Conservation (phyloP, 2,113 vertebrate species). For the Notiomystis cincta region DNA sequence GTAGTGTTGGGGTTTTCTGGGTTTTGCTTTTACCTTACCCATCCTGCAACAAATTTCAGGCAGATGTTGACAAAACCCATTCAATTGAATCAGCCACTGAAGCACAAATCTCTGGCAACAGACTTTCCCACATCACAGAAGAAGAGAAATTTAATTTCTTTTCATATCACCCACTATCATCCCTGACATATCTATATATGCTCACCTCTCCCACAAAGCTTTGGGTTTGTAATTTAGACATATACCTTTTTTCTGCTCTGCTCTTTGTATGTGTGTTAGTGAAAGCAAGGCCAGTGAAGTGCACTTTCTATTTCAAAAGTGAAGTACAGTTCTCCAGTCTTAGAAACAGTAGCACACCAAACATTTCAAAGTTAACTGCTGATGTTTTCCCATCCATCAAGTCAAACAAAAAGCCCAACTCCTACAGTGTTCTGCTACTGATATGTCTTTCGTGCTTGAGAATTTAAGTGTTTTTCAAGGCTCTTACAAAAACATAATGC, state of each 20-base stretch:
- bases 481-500: neutral
- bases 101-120: neutral
- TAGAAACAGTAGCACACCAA: neutral
- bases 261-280: neutral
- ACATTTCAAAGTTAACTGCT: neutral
- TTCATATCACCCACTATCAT: neutral
- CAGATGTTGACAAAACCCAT: neutral
- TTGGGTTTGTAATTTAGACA: neutral
- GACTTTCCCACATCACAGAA: neutral
- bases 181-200: neutral
- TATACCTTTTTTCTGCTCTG: neutral
- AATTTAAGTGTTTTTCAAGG: neutral
- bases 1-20: fast-evolving
- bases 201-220: neutral
- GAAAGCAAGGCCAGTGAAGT: neutral
- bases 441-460: neutral
- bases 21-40: neutral
- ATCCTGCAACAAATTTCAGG: neutral
- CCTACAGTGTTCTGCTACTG: neutral
- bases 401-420: neutral
- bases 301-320: neutral
- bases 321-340: neutral
- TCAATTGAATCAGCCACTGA: neutral
- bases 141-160: neutral
- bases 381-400: neutral